Percentiles rank a stretch among this genome's conserved stretches.
phyloP scores from a whole-genome alignment of 2,797 vertebrate genomes.

The Silurus lanzhouensis region DNA sequence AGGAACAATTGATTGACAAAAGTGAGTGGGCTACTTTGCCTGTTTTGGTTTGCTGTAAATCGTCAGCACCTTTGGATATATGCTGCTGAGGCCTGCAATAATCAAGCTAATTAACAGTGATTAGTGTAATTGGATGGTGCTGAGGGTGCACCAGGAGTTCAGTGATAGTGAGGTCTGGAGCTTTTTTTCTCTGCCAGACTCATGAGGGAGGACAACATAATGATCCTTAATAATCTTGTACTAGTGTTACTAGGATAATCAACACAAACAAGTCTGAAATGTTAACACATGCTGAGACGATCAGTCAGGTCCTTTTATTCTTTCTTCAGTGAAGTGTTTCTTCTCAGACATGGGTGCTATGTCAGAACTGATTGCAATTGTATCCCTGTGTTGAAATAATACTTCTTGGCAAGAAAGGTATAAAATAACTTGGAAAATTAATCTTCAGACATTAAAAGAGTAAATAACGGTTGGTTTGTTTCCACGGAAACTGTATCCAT shows the following conservation, averaged over 20 bases:
- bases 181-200: constrained; percentile 16
- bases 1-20: constrained; percentile 41
- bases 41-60: constrained; percentile 47
- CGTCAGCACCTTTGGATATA: constrained; percentile 65
- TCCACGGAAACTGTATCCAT: constrained; percentile 45
- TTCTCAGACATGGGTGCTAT: background rate
- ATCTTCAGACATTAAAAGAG: constrained; percentile 21
- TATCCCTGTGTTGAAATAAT: background rate
- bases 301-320: background rate
- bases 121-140: constrained; percentile 65
- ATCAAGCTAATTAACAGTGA: constrained; percentile 71
- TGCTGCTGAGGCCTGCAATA: constrained; percentile 60
- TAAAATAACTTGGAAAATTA: constrained; percentile 30
- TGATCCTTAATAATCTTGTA: constrained; percentile 42
- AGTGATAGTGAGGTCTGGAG: constrained; percentile 29
- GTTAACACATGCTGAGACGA: constrained; percentile 12
- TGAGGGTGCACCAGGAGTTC: constrained; percentile 53
- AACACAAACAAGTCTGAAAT: constrained; percentile 34
- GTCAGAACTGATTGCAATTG: background rate
- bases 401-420: constrained; percentile 8
- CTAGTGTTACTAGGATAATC: constrained; percentile 44
- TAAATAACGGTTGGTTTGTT: constrained; percentile 41
- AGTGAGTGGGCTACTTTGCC: constrained; percentile 30
- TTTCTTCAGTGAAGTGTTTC: background rate
- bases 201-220: constrained; percentile 40